Base-by-base conservation (phyloP, 1,140 invertebrate genomes). In the Polypedilum vanderplanki region DNA sequence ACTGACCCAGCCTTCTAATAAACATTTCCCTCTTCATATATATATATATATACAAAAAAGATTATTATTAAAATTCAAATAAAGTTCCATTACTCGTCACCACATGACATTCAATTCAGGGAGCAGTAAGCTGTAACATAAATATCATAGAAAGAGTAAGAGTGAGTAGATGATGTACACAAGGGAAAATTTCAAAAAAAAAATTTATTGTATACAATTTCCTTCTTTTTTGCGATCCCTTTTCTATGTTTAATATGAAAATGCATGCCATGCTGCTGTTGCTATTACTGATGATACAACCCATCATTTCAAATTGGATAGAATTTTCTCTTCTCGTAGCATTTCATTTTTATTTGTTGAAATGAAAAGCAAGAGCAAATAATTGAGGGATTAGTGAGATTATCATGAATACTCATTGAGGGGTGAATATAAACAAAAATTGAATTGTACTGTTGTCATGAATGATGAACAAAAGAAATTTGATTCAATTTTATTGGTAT, bases 371-470 rank as follows among this genome's bases (percentile, higher is more conserved):
- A 70, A 70, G 65, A 70, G 65, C 65, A 70, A 70, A 70, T 70
- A 70, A 70, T 70, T 70, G 65, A 70, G 65, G 65, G 65, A 70
- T 70, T 70, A 70, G 65, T 20, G 9, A 70, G 65, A 70, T 70
- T 70, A 70, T 70, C 20, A 70, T 70, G 65, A 33, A 33, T 33
- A 33, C 24, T 33, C 24, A 33, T 3, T 3, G 24, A 33, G 24
- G 24, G 24, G 24, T 33, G 24, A 33, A 33, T 33, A 33, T 33
- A 33, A 33, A 33, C 24, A 33, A 33, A 33, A 33, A 33, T 33
- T 33, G 24, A 33, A 33, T 33, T 33, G 24, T 33, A 3, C 24
- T 33, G 24, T 33, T 33, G 24, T 33, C 24, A 33, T 33, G 24
- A 33, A 33, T 33, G 24, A 33, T 33, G 24, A 33, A 33, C 24